Conservation (phyloP, 2,888 invertebrate species). For the Tipula unca region DNA sequence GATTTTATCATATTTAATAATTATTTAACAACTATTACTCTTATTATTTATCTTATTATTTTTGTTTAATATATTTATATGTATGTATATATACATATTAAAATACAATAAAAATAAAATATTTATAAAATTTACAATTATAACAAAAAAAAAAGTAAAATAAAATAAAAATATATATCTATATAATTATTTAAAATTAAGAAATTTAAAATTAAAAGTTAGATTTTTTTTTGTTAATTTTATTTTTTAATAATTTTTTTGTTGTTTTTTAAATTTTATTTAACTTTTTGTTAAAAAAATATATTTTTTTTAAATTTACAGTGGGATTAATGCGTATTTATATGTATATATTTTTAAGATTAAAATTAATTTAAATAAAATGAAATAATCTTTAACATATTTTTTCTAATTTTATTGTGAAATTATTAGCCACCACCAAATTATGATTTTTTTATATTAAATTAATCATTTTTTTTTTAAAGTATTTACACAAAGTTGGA, state of each 20-base stretch:
- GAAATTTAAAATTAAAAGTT: not conserved
- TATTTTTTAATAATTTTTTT: not conserved
- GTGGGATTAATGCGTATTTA: not conserved
- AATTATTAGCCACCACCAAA: constrained; percentile 8
- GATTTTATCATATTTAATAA: not conserved
- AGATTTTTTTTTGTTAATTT: not conserved
- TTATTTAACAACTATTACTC: constrained; percentile 2
- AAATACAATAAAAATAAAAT: not conserved
- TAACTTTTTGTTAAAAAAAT: constrained; percentile 14
- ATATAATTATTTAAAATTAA: not conserved
- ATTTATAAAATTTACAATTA: constrained; percentile 8
- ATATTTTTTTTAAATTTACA: not conserved
- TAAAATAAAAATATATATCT: not conserved
- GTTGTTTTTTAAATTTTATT: not conserved
- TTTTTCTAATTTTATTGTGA: not conserved
- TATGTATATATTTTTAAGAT: not conserved
- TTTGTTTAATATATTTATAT: not conserved
- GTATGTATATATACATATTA: not conserved
- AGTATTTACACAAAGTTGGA: not conserved
- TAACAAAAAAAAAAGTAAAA: not conserved
- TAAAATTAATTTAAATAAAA: not conserved
- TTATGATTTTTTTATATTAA: not conserved
- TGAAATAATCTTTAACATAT: not conserved
- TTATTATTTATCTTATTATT: not conserved
- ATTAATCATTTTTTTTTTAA: not conserved